Conservation (phyloP, 2,797 vertebrate species). For the Hypotaenidia philippensis region DNA sequence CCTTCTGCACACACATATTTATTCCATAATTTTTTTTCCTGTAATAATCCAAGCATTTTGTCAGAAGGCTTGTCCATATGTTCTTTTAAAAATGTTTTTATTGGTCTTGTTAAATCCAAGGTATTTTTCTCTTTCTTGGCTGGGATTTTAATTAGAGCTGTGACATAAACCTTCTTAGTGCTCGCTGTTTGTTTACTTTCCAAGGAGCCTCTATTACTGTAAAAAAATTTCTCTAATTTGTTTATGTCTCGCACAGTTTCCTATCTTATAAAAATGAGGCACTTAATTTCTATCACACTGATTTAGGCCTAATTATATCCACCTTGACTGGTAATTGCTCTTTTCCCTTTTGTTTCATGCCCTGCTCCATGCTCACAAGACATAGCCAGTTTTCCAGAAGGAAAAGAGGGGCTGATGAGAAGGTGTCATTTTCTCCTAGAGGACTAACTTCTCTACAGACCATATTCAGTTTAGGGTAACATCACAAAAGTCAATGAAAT, state of each 20-base stretch:
- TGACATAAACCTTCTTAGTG: conserved; percentile 19
- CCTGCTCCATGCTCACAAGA: not conserved
- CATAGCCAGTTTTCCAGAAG: not conserved
- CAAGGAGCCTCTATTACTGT: not conserved
- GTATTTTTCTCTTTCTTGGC: conserved; percentile 32
- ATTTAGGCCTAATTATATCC: conserved; percentile 38
- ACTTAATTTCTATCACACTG: conserved; percentile 47
- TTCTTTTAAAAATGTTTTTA: conserved; percentile 47
- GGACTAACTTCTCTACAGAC: not conserved
- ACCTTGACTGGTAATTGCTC: conserved; percentile 40
- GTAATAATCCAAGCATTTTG: not conserved
- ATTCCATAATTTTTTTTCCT: not conserved
- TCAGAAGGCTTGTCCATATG: conserved; percentile 9
- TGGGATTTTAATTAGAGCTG: conserved; percentile 39
- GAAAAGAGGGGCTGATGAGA: not conserved
- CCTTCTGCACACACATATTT: not conserved
- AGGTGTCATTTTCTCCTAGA: not conserved
- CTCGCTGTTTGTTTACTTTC: conserved; percentile 29
- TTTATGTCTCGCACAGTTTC: conserved; percentile 27
- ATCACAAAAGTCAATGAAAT: not conserved
- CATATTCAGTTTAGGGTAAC: not conserved
- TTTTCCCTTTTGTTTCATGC: conserved; percentile 9
- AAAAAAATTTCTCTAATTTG: conserved; percentile 6
- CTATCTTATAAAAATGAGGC: conserved; percentile 16
- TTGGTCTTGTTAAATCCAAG: conserved; percentile 45